These are phyloP conservation scores for Druon quercuslanigerum DNA, from an alignment of 1,140 invertebrate genomes.

Conservation along the genomic window DNA sequence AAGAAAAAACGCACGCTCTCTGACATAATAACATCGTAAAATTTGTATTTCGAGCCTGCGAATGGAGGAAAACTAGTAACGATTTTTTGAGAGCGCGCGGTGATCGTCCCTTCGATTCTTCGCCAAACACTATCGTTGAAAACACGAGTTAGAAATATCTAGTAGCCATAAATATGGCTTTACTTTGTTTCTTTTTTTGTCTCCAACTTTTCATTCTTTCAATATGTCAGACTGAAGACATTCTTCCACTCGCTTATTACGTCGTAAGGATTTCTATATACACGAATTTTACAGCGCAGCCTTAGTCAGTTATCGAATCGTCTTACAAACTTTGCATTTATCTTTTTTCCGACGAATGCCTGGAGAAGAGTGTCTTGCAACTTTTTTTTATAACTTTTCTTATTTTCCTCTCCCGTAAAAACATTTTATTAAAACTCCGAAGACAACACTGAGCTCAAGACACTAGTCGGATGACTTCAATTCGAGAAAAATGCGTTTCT, in stretches of 20 bases:
- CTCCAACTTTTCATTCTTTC: conserved; percentile 8
- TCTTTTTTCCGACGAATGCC: conserved; percentile 1
- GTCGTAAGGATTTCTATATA: conserved; percentile 20
- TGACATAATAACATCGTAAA: conserved; percentile 28
- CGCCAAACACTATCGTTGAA: conserved; percentile 3
- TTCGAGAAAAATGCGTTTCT: conserved; percentile 19
- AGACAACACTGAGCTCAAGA: neutral
- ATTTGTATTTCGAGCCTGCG: conserved; percentile 27
- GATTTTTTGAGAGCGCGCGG: conserved; percentile 2
- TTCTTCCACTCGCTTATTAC: conserved; percentile 8
- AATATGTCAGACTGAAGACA: conserved; percentile 17
- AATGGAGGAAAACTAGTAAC: conserved; percentile 30
- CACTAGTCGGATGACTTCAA: conserved; percentile 1
- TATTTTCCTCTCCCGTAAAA: neutral
- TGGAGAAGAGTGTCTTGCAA: conserved; percentile 7
- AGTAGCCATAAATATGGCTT: conserved; percentile 1
- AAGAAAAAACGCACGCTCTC: conserved; percentile 3
- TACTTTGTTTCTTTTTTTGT: neutral
- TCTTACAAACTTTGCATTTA: conserved; percentile 8
- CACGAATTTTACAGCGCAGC: conserved; percentile 20
- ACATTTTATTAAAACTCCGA: neutral
- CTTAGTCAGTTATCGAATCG: neutral
- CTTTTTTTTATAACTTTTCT: conserved; percentile 11
- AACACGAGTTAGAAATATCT: conserved; percentile 3
- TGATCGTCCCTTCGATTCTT: neutral